Percentiles rank a stretch among this genome's conserved stretches.
These are phyloP conservation scores for Drosophila setosimentum DNA, from an alignment of 2,888 invertebrate species.

Conservation along the genomic window DNA sequence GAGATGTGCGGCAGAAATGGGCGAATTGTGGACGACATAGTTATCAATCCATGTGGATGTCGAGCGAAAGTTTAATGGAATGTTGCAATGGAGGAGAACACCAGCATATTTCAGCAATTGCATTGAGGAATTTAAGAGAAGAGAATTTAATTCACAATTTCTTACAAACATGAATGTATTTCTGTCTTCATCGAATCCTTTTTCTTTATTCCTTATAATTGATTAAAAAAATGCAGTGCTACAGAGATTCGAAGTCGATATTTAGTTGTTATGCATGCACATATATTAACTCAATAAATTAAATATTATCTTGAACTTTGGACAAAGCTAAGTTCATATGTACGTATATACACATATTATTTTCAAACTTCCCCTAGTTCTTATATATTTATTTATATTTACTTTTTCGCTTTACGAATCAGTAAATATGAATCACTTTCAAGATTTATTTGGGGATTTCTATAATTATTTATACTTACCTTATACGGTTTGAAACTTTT, in stretches of 20 bases:
- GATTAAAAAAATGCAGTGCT: background rate
- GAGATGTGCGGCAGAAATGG: constrained; percentile 9
- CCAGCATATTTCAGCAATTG: constrained; percentile 22
- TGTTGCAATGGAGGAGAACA: constrained; percentile 6
- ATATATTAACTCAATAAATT: background rate
- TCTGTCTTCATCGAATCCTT: background rate
- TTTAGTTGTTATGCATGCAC: background rate
- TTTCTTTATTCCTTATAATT: background rate
- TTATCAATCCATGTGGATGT: constrained; percentile 1
- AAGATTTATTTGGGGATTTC: too few species aligned
- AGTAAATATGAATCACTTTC: too few species aligned
- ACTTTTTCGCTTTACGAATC: too few species aligned
- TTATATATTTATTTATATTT: too few species aligned
- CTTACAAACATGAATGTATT: background rate
- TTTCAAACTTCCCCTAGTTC: too few species aligned
- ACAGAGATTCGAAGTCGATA: background rate
- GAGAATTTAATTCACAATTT: constrained; percentile 32
- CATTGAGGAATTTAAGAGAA: constrained; percentile 20
- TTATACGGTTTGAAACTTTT: background rate
- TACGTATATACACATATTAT: background rate
- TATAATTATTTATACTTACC: too few species aligned
- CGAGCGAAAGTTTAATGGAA: constrained; percentile 5
- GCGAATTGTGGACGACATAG: background rate
- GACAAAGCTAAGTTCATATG: background rate
- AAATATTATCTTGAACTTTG: background rate